Evolutionary conservation across 2,113 vertebrate genomes (phyloP).

Genomic region (Myiagra hebetior): DNA sequence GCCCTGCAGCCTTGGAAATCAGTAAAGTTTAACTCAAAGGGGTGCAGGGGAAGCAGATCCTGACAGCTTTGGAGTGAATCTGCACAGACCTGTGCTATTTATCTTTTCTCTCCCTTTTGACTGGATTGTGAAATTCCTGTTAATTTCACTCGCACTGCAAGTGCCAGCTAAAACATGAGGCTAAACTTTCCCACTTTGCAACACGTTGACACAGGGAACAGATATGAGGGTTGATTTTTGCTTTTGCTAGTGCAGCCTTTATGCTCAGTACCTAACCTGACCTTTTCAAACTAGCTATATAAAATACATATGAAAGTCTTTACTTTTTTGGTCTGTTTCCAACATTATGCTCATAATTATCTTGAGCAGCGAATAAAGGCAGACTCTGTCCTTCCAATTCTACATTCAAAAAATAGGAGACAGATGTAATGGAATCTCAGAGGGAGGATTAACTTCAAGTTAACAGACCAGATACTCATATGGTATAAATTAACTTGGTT

Average conservation of each 20-base stretch:
- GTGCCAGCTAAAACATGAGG: not conserved
- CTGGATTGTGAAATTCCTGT: not conserved
- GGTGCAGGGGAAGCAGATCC: not conserved
- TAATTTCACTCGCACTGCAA: not conserved
- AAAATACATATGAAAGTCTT: not conserved
- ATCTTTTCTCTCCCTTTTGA: not conserved
- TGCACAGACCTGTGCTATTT: not conserved
- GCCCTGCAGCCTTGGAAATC: not conserved
- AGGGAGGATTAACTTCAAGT: not conserved
- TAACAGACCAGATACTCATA: not conserved
- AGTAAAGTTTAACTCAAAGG: not conserved
- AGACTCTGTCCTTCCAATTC: not conserved
- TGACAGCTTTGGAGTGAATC: not conserved
- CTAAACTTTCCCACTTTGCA: not conserved
- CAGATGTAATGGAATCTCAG: not conserved
- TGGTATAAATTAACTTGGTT: not conserved
- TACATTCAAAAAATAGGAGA: not conserved
- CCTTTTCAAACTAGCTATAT: not conserved
- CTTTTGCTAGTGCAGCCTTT: not conserved
- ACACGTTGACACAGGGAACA: accelerated
- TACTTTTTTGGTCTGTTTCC: not conserved
- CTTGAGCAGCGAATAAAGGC: not conserved
- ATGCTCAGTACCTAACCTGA: not conserved
- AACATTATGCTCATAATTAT: not conserved
- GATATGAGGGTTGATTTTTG: not conserved